A percentile compares a stretch with the other conserved stretches of the same genome.
Conservation (phyloP, 2,113 vertebrate genomes). For the Orycteropus afer region DNA sequence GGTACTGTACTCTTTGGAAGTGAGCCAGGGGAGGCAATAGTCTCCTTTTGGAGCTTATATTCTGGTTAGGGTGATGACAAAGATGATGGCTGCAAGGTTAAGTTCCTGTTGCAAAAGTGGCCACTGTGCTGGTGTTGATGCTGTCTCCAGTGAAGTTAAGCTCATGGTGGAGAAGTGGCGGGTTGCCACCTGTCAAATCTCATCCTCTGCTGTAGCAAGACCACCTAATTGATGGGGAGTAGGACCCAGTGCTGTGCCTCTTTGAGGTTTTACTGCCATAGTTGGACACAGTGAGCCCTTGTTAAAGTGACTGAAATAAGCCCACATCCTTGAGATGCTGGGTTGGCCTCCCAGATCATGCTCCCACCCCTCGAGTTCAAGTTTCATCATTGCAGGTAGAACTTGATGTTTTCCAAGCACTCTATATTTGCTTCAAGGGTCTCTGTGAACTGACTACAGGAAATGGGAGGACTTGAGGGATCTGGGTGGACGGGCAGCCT, state of each 20-base stretch:
- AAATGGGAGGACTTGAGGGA: neutral
- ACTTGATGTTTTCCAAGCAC: neutral
- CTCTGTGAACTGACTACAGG: neutral
- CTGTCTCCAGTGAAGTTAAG: neutral
- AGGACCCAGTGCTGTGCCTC: neutral
- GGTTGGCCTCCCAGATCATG: neutral
- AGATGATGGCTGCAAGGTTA: neutral
- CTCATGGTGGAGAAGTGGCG: neutral
- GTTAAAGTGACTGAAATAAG: neutral
- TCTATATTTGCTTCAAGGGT: neutral
- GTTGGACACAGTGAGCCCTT: neutral
- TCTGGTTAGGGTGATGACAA: neutral
- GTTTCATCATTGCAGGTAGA: neutral
- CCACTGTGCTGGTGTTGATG: neutral
- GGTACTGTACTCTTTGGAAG: neutral
- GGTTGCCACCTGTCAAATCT: too few species aligned
- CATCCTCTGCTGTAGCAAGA: neutral
- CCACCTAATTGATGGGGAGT: neutral
- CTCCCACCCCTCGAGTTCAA: neutral
- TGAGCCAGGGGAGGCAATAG: neutral
- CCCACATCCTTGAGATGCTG: fast-evolving
- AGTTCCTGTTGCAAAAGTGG: neutral
- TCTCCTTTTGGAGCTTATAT: neutral
- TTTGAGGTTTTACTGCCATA: neutral
- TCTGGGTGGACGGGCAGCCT: neutral